Base-by-base conservation (phyloP, 2,888 invertebrate genomes). In the Diarsia rubi region DNA sequence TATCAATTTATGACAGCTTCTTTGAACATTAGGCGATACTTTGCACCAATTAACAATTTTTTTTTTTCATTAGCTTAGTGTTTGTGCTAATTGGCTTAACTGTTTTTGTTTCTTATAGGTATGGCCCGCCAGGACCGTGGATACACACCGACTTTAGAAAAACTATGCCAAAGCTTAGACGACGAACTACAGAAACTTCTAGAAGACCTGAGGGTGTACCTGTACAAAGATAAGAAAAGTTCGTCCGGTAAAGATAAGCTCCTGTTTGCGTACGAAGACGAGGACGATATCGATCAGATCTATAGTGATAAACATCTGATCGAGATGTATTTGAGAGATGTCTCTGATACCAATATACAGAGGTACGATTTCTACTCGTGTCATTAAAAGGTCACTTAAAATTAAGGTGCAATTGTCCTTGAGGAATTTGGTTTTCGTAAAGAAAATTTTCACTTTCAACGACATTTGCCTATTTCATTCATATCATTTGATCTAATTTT, bases 61-160 rank as follows among this genome's bases (percentile, higher is more conserved):
- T n/a, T n/a, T n/a, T n/a, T n/a, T n/a, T n/a, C 2, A 16, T 8
- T 54, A 54, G 54, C 24, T 54, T 54, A 24, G 2, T 9, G 27
- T 24, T 59, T 59, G 3, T 27, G 57, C 27, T 19, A 57, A 27
- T 3, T 19, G 27, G 19, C 5, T 5, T 12, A 24, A 31, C 0
- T 27, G 0, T 9, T 31, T 6, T 9, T 57, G 6, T 63, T 57
- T 57, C 62, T 88, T 83, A 1, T 64, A 97, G 97, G 95, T 2
- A 97, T 98, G 92, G 95, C 98, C 0, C 98, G 98, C 96, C 98
- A 98, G 95, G 98, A 98, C 6, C 97, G 97, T 85, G 99, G 99
- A 0, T 98, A 97, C 92, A 98, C 98, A 0, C 97, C 97, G 0
- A 97, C 97, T 37, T 95, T 98, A 59, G 98, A 98, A 64, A 97